Conservation (phyloP, 2,797 vertebrate species). For the Podarcis lilfordi region DNA sequence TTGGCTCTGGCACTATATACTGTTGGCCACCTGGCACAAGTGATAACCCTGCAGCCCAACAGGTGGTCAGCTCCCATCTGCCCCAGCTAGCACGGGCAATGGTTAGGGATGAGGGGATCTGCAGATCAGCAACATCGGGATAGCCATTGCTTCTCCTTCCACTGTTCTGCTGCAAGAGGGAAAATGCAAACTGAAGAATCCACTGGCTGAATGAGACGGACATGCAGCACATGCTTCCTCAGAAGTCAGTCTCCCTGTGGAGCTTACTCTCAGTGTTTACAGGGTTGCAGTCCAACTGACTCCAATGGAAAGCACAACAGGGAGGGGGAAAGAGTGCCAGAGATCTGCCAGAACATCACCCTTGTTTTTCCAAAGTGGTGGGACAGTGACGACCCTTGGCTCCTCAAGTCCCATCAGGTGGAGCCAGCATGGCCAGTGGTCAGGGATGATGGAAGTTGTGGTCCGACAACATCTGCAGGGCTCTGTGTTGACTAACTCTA, state of each 20-base stretch:
- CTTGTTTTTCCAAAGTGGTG: too few relatives aligned
- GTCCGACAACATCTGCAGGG: not conserved
- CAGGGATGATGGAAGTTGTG: not conserved
- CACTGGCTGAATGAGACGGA: not conserved
- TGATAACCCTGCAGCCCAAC: too few relatives aligned
- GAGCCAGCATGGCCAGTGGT: too few relatives aligned
- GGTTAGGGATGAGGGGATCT: too few relatives aligned
- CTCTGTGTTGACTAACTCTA: not conserved
- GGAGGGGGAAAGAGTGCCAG: conserved; percentile 14
- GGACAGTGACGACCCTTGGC: too few relatives aligned
- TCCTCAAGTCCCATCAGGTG: too few relatives aligned
- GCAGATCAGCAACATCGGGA: too few relatives aligned
- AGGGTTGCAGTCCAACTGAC: not conserved
- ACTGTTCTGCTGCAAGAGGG: conserved; percentile 26
- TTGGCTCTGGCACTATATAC: too few relatives aligned
- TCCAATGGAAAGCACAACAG: fast-evolving
- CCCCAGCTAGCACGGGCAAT: too few relatives aligned
- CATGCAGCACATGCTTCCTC: not conserved
- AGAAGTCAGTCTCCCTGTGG: not conserved
- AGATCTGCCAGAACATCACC: conserved; percentile 26
- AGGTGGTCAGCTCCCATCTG: too few relatives aligned
- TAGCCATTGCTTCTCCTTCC: too few relatives aligned
- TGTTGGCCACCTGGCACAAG: too few relatives aligned
- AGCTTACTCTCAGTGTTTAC: not conserved
- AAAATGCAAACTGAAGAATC: conserved; percentile 14